Evolutionary conservation across 2,797 vertebrate genomes (phyloP), one percentile per base, ranked within the genome.

Genomic region (Dallia pectoralis): DNA sequence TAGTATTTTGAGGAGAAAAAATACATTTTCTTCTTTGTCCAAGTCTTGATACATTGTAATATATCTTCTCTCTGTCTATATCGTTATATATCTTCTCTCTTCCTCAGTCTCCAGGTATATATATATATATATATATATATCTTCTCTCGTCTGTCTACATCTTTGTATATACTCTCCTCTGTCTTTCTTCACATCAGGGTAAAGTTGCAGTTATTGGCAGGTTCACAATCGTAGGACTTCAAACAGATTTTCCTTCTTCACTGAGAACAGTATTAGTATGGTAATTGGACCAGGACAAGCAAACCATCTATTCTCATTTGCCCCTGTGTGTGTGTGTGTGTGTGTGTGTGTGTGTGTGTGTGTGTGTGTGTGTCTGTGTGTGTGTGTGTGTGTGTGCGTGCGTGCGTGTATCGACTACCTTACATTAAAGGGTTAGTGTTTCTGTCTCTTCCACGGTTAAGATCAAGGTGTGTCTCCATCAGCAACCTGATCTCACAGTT

Each of bases 151-250:
- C 1, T 66, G 9, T 18, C 30, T 44, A 4, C 1, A n/a, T n/a
- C 18, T 33, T 4, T n/a, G 36, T 9, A 66, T 32, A 32, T n/a
- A 19, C n/a, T 77, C 74, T 83, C 76, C 75, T 83, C 77, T 69
- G 77, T 79, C 87, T 82, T 84, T 83, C 82, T 87, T 81, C 79
- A 79, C 83, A 83, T 80, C 83, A 86, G 86, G 87, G 74, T 79
- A 81, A 73, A 76, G 79, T 90, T 89, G 86, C 87, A 90, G 85
- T 79, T 81, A 78, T 84, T 91, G 91, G 91, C 91, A 87, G 74
- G 74, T 59, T 51, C 12, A 36, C 66, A 62, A 77, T 56, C 79
- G 69, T 40, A 67, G 44, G 71, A 85, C 84, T 85, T 78, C 81
- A 85, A 82, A 71, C 56, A 80, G 61, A 32, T 83, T 86, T 86